Evolutionary conservation across 23 tunicate species (phyloP), one percentile per base, ranked within the genome.

Genomic region (Diplosoma virens): DNA sequence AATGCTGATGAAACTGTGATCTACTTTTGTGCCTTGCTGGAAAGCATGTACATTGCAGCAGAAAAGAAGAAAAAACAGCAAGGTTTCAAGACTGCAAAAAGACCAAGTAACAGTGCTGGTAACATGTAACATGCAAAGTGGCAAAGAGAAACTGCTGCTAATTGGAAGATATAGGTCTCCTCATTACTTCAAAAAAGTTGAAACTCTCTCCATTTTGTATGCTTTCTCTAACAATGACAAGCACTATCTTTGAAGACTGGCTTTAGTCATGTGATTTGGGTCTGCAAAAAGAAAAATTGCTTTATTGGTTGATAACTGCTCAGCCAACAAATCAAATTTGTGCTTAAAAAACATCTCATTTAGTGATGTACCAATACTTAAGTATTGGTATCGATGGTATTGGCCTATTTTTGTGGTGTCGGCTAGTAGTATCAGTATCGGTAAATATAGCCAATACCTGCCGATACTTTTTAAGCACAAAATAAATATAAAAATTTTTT

Each of bases 81-180:
- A 58, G 66, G 66, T 58, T 58, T 58, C 66, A 58, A 58, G 66
- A 58, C 66, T 21, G 66, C 66, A 58, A n/a, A 58, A 58, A 58
- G 66, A 58, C 66, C 66, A 24, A 20, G 66, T 58, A 58, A 58
- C 66, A 22, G 27, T 58, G 27, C 66, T 58, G 66, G 27, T 58
- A 6, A 58, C 66, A 21, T 58, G 66, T 20, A 58, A 58, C 66
- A 11, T 58, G 66, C 25, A 58, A 9, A 20, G 11, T 24, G 66
- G 18, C 66, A 58, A 58, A 58, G 66, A 58, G 18, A 58, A 58
- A 9, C 66, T 58, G 66, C 18, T 58, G 27, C 66, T 9, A 58
- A 18, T 58, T 22, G 66, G 66, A 58, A 58, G n/a, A 58, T 9
- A 9, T 58, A 58, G 27, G 18, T 21, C 25, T 58, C n/a, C n/a